A percentile compares a stretch with the other conserved stretches of the same genome.
These are phyloP conservation scores for Leiothrix lutea DNA, from an alignment of 2,113 vertebrate genomes.

Conservation along the genomic window DNA sequence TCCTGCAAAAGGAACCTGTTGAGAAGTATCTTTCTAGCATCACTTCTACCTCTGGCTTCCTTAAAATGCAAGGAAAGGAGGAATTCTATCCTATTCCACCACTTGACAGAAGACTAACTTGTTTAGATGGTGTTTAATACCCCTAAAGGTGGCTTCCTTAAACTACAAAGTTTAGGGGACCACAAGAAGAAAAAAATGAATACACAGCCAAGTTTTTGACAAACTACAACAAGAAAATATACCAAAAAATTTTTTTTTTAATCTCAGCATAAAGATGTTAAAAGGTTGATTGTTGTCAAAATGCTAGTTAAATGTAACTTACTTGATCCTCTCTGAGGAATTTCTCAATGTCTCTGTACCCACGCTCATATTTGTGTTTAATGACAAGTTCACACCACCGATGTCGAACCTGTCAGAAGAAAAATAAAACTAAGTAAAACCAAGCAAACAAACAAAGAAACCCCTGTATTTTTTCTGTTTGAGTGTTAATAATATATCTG, in stretches of 20 bases:
- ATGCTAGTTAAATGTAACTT: neutral
- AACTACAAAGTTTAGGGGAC: neutral
- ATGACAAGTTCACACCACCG: slow-evolving; percentile 95
- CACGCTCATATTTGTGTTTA: slow-evolving; percentile 80
- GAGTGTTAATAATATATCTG: neutral
- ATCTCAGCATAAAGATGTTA: neutral
- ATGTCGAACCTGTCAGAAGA: slow-evolving; percentile 82
- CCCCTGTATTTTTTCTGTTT: neutral
- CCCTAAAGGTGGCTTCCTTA: neutral
- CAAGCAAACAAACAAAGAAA: neutral
- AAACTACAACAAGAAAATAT: neutral
- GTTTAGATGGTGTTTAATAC: neutral
- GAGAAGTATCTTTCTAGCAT: neutral
- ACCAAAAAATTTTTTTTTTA: neutral
- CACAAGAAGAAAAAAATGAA: neutral
- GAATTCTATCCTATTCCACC: neutral
- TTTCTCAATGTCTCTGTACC: slow-evolving; percentile 82
- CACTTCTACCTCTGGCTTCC: neutral
- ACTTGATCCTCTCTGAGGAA: slow-evolving; percentile 92
- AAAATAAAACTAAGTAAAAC: neutral
- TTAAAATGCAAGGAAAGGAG: neutral
- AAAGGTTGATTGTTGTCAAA: neutral
- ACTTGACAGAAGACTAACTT: neutral
- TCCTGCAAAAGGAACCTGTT: neutral
- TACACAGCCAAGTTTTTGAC: neutral